Evolutionary conservation across 1,140 invertebrate genomes (phyloP).

Genomic region (Homalodisca vitripennis): DNA sequence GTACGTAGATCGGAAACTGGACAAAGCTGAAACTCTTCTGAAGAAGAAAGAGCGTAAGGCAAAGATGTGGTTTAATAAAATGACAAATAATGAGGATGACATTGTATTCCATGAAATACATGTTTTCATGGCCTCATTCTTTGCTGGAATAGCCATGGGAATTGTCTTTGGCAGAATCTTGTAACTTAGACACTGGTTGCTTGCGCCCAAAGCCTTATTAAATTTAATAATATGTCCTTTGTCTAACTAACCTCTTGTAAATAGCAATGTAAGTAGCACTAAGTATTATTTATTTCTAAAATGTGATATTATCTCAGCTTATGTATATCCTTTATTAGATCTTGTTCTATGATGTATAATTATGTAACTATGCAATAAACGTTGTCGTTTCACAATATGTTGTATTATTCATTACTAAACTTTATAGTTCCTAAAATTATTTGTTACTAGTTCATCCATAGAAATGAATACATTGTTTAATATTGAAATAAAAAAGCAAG

Average conservation of each 20-base stretch:
- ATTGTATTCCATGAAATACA: slow-evolving; percentile 68
- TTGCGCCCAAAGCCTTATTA: not conserved
- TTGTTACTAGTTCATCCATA: too few species aligned
- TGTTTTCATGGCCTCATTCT: slow-evolving; percentile 70
- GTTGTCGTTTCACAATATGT: too few species aligned
- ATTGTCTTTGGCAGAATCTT: slow-evolving; percentile 45
- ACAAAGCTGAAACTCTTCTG: slow-evolving; percentile 69
- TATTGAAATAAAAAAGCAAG: too few species aligned
- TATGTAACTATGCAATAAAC: too few species aligned
- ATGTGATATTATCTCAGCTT: not conserved
- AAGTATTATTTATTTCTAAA: not conserved
- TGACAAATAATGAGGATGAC: slow-evolving; percentile 56
- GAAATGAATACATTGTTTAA: too few species aligned
- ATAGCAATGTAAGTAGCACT: too few species aligned
- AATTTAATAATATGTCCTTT: not conserved
- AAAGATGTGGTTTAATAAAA: slow-evolving; percentile 68
- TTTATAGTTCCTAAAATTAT: too few species aligned
- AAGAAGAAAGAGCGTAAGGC: slow-evolving; percentile 65
- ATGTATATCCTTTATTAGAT: too few species aligned
- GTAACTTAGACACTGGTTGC: not conserved
- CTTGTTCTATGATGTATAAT: too few species aligned
- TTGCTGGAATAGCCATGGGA: slow-evolving; percentile 68
- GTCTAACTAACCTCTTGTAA: not conserved
- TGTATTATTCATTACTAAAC: too few species aligned
- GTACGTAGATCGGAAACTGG: slow-evolving; percentile 73